These are phyloP conservation scores for Oxyteleia sp. DNA, from an alignment of 2,888 invertebrate genomes.

Conservation along the genomic window DNA sequence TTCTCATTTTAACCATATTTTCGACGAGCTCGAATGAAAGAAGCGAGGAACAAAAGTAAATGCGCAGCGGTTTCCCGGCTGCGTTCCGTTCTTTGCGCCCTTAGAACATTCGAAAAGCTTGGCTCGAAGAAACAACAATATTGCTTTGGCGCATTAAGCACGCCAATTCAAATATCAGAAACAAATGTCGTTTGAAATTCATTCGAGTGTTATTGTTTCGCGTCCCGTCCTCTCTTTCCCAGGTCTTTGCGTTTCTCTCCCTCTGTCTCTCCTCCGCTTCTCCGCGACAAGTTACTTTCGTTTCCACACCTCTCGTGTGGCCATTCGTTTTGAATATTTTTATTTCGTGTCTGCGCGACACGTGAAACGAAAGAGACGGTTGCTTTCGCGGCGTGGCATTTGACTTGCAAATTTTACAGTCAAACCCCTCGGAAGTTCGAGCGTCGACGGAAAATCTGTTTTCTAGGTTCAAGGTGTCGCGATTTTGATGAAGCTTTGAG, in stretches of 20 bases:
- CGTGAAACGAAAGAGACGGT: neutral
- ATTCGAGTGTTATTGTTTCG: conserved; percentile 23
- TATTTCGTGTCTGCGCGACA: neutral
- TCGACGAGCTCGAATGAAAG: neutral
- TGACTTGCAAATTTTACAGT: no score
- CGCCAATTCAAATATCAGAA: conserved; percentile 18
- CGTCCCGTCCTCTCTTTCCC: neutral
- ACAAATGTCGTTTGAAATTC: conserved; percentile 9
- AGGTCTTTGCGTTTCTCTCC: neutral
- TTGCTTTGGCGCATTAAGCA: conserved; percentile 2
- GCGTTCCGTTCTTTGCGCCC: conserved; percentile 12
- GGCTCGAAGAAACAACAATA: neutral
- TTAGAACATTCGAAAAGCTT: conserved; percentile 10
- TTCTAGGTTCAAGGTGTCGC: no score
- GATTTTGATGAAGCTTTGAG: no score
- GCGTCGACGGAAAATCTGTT: no score
- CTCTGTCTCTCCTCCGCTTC: neutral
- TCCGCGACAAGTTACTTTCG: neutral
- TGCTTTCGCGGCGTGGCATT: no score
- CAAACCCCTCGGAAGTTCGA: no score
- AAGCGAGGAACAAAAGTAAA: neutral
- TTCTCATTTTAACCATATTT: neutral
- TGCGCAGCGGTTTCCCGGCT: neutral
- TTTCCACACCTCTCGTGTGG: neutral
- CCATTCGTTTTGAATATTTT: neutral